These are phyloP conservation scores for Lophura swinhoii DNA, from an alignment of 2,797 vertebrate species.

Conservation along the genomic window DNA sequence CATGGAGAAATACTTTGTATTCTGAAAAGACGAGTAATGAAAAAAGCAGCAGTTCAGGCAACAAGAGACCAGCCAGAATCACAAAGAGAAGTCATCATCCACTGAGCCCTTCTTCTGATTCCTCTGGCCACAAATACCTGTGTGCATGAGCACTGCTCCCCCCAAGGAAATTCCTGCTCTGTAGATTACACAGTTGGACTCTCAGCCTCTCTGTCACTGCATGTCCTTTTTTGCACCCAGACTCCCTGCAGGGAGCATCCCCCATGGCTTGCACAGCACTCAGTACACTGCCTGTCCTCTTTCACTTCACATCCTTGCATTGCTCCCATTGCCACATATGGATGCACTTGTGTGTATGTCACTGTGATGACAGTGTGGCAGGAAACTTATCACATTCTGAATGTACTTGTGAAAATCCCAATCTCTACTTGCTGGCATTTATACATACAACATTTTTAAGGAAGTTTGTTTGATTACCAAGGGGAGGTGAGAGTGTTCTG, in stretches of 20 bases:
- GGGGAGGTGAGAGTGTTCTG: not conserved
- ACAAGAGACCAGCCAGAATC: not conserved
- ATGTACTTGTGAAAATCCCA: constrained; percentile 55
- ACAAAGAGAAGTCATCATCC: not conserved
- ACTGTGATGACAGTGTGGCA: not conserved
- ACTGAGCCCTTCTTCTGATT: accelerated
- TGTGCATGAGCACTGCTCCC: not conserved
- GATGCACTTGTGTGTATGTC: constrained; percentile 14
- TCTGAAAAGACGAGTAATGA: not conserved
- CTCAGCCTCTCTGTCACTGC: too few species aligned
- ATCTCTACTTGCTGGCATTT: not conserved
- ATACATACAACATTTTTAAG: not conserved
- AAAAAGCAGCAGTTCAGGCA: not conserved
- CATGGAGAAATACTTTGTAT: not conserved
- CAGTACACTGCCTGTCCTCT: not conserved
- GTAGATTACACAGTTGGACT: too few species aligned
- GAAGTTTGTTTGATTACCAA: not conserved
- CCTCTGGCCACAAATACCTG: not conserved
- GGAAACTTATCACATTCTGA: constrained; percentile 43
- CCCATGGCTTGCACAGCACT: accelerated
- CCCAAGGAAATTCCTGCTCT: not conserved
- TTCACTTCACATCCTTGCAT: not conserved
- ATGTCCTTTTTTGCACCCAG: not conserved
- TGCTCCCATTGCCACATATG: not conserved
- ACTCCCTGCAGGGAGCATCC: not conserved